Base-by-base conservation (phyloP, 1,140 invertebrate species). In the Hyposmocoma kahamanoa region DNA sequence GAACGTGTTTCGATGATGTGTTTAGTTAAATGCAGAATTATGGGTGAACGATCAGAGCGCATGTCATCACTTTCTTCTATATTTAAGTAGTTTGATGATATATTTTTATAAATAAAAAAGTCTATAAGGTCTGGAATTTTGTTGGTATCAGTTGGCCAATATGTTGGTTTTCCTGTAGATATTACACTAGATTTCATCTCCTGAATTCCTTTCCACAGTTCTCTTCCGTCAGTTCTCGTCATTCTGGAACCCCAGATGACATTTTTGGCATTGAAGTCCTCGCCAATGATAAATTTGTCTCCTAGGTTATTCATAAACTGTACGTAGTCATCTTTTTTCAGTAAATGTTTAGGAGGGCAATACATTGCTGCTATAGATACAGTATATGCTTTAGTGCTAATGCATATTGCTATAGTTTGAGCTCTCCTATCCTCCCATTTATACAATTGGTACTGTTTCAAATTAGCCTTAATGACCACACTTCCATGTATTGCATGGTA, bases 81-180 rank as follows among this genome's bases (percentile, higher is more conserved):
- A 38, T 22, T 30, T 3, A 10, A 11, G 50, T 47, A 19, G 50
- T 34, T 9, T 42, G 21, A 6, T 46, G 11, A n/a, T 9, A 34
- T 34, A 4, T 15, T 20, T 6, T 15, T 24, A 28, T n/a, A 2
- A n/a, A 63, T 74, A 4, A 71, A 76, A n/a, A 56, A 87, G 3
- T 64, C 84, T 1, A 83, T 49, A 0, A 71, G 62, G 17, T 84
- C 78, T 0, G 74, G 75, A 1, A 52, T 71, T 54, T 57, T 81
- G 4, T 62, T 59, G 13, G 42, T 39, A 13, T 69, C 80, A 22
- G 62, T 68, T 15, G 60, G 73, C 38, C 76, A 86, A 50, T 82
- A 79, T 0, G 84, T 88, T 21, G 79, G 75, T 44, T 44, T n/a
- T n/a, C n/a, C n/a, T n/a, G n/a, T n/a, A n/a, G n/a, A n/a, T n/a